These are phyloP conservation scores for Ceratoteleas bidentatus DNA, from an alignment of 1,140 invertebrate genomes.

Conservation along the genomic window DNA sequence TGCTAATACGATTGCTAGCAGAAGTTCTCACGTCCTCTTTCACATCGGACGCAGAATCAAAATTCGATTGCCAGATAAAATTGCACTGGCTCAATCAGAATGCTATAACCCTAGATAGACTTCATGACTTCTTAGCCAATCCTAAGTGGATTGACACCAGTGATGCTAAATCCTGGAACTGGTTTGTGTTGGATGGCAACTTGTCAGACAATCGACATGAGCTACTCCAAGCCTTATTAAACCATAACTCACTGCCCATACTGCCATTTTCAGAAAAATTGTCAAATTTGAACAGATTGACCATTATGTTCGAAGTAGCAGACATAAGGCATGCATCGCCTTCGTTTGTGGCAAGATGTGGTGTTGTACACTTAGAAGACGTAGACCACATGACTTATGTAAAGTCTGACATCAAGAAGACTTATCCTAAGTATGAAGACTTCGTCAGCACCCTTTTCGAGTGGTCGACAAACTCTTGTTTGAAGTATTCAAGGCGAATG, in stretches of 20 bases:
- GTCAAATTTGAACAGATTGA: conserved; percentile 81
- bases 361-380: conserved; percentile 86
- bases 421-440: conserved; percentile 61
- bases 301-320: conserved; percentile 87
- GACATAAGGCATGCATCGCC: conserved; percentile 84
- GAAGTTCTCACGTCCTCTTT: conserved; percentile 80
- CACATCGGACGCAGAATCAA: conserved; percentile 23
- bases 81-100: conserved; percentile 84
- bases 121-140: conserved; percentile 85
- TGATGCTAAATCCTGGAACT: conserved; percentile 78
- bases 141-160: conserved; percentile 84
- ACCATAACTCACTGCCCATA: conserved; percentile 83
- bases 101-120: conserved; percentile 83
- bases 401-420: conserved; percentile 72
- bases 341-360: conserved; percentile 85
- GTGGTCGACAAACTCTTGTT: conserved; percentile 82
- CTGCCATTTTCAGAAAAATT: conserved; percentile 84
- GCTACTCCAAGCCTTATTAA: conserved; percentile 83
- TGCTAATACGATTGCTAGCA: conserved; percentile 79
- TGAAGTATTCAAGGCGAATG: conserved; percentile 79
- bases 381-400: conserved; percentile 76
- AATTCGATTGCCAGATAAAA: conserved; percentile 75
- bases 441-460: conserved; percentile 79
- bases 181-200: conserved; percentile 85
- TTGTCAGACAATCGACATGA: conserved; percentile 86